Base-by-base conservation (phyloP, 1,140 invertebrate species). In the Heliconius congener region DNA sequence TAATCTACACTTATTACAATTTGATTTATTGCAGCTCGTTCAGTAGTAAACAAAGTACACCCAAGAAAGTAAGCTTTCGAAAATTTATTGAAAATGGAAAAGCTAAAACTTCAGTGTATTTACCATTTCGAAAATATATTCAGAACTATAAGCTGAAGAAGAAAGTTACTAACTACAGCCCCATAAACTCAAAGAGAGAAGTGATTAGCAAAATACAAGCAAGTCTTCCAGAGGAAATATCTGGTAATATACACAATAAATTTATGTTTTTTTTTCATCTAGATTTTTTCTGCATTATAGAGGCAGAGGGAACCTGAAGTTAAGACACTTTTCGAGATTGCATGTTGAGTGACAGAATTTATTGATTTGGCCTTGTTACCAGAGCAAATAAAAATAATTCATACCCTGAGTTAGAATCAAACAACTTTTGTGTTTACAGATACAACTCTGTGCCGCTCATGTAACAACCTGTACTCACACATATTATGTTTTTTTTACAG, bases 81-180 rank as follows among this genome's bases (percentile, higher is more conserved):
- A 93, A 93, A 81, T 88, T 93, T 30, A 89, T 94, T 81, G 92
- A 94, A 82, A 92, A 85, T 84, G 90, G 92, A 16, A 93, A 93
- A 83, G 90, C 87, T 16, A 94, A 93, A 79, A 93, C 93, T 42
- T 85, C 93, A 27, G 89, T 91, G 11, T 92, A 93, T 76, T 80
- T 93, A 73, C 92, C 90, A 79, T 92, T 93, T 74, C 79, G 85
- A 71, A 92, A 92, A 74, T 92, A 92, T 73, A 91, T 94, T 71
- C 86, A 93, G 60, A 93, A 90, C 78, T 92, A 92, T 79, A 93
- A 88, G 81, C 80, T 87, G 8, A 94, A 93, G 81, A 93, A 91
- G 80, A 93, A 92, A 72, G 78, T 81, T 0, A 83, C 81, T 37
- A 84, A 78, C 37, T 93, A 93, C 75, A 93, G 91, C 27, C 91